Base-by-base conservation (phyloP, 2,888 invertebrate genomes). In the Amphipyra berbera region DNA sequence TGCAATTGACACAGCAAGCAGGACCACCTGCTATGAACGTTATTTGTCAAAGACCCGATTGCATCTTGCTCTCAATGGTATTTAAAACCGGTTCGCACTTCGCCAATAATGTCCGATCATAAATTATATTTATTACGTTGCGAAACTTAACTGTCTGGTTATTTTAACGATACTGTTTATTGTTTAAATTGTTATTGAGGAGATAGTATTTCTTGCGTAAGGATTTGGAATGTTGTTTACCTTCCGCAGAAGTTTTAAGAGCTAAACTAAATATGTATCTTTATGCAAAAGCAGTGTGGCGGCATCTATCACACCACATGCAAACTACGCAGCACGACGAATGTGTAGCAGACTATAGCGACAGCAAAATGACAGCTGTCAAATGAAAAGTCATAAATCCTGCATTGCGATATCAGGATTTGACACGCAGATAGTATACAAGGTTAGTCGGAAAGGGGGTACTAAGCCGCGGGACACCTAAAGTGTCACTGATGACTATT, bases 21-120 rank as follows among this genome's bases (percentile, higher is more conserved):
- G 27, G 38, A 66, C 61, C 72, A 76, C 76, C 73, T 76, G 76
- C 64, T 30, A 27, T 6, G 61, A 37, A 45, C 42, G 63, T 42
- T 60, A 76, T 76, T 73, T 76, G 76, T 76, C 77, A 70, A 60
- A 60, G 14, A 52, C 8, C 12, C 49, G 77, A 76, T 76, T 64
- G 27, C n/a, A 76, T 76, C 76, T 65, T 64, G 38, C 53, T 9
- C 37, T 37, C 40, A 61, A 61, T 61, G 59, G 54, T 68, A 61
- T 73, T 72, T 57, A 49, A 42, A 70, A 70, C 70, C 64, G 58
- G 70, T 64, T 33, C 37, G 56, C 57, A 58, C 57, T 62, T 49
- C 56, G 21, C 42, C 61, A 49, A 50, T 55, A 58, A 14, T 48
- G 62, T 70, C 15, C 35, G 33, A 49, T 49, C 15, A 64, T 70